These are phyloP conservation scores for Strigamia transsilvanica DNA, from an alignment of 2,888 invertebrate species.

Conservation along the genomic window DNA sequence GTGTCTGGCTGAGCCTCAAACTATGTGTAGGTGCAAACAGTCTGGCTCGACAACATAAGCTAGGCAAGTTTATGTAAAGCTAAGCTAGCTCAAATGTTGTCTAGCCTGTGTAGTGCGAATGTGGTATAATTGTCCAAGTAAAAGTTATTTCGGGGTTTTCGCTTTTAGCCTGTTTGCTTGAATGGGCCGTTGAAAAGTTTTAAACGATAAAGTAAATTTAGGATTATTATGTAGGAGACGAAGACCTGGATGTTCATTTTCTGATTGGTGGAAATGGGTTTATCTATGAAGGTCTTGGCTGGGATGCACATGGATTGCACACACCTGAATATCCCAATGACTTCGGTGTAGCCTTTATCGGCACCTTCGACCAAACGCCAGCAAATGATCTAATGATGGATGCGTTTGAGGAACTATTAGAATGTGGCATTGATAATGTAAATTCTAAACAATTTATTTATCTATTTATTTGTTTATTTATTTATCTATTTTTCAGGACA, in stretches of 20 bases:
- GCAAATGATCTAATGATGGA: background rate
- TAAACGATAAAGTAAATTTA: too few species aligned
- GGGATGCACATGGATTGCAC: background rate
- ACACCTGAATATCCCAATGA: background rate
- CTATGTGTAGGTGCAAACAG: too few species aligned
- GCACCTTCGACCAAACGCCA: background rate
- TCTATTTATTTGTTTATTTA: background rate
- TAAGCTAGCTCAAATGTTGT: too few species aligned
- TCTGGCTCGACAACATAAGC: too few species aligned
- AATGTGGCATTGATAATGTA: background rate
- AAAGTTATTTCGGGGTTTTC: too few species aligned
- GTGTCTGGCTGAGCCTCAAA: too few species aligned
- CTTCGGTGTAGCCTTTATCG: background rate
- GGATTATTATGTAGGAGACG: background rate
- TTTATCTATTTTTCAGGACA: background rate
- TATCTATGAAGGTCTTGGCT: constrained; percentile 7
- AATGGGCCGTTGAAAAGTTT: too few species aligned
- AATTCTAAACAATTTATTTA: background rate
- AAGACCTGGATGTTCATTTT: background rate
- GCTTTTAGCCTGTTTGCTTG: too few species aligned
- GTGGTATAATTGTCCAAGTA: too few species aligned
- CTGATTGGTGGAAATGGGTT: background rate
- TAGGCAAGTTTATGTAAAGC: too few species aligned
- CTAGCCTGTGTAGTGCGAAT: too few species aligned
- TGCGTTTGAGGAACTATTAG: background rate